Base-by-base conservation (phyloP, 2,888 invertebrate genomes). In the Malthinus flaveolus region DNA sequence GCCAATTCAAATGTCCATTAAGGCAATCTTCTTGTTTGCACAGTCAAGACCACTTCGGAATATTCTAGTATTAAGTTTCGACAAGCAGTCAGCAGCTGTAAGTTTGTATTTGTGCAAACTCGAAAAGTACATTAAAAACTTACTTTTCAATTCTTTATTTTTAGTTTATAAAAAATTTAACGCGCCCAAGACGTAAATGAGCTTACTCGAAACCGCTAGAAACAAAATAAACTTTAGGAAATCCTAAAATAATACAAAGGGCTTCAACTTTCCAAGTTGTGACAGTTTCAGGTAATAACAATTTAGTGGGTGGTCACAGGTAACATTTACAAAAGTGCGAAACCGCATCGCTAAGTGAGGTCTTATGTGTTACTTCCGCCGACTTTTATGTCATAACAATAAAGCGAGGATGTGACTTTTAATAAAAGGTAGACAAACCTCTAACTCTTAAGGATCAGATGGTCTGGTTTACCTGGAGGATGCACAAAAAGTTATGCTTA, bases 21-120 rank as follows among this genome's bases (percentile, higher is more conserved):
- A 73, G 74, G 72, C 76, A 76, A 75, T 77, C 74, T 74, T 69
- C 67, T 67, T 77, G 76, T 76, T 76, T 76, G 71, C 72, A 70
- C 71, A 72, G 73, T 71, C 71, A 74, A 73, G 69, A 67, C 70
- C 70, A 68, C 68, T 61, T 56, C 51, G 53, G 45, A 49, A 57
- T 61, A 49, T 46, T 54, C 60, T 42, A 11, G 51, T 55, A 61
- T 58, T 50, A 45, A 37, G 49, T 58, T 58, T 57, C 57, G 32
- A 56, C 32, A 49, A 49, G 13, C 13, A 33, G 47, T 42, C 52
- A 52, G 34, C 48, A 15, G 33, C 34, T 35, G 48, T 48, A 35
- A 32, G 45, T 45, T 23, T 45, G 45, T 45, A 42, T 42, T 42
- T 42, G 39, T 42, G 39, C 39, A 42, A 42, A 42, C 39, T 23